Base-by-base conservation (phyloP, 1,140 invertebrate species). In the Wasmannia auropunctata region DNA sequence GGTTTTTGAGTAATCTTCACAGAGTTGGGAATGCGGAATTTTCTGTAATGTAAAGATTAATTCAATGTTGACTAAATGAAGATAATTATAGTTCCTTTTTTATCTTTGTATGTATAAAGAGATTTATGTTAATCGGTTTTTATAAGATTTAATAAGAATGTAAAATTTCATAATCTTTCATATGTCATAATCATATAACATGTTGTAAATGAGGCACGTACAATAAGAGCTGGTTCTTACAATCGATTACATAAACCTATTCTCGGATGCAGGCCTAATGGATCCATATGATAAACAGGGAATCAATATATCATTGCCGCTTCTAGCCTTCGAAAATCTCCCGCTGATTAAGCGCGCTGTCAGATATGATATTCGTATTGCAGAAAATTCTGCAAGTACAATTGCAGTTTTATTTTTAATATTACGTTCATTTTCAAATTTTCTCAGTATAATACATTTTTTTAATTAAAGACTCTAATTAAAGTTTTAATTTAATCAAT, bases 171-270 rank as follows among this genome's bases (percentile, higher is more conserved):
- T 58, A 34, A 51, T 51, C 4, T 54, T 54, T 43, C 19, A 11
- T 34, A 14, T n/a, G n/a, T 60, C 8, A 25, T 51, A 37, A 19
- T n/a, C 0, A 31, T 51, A 28, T 56, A 25, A 49, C 31, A 46
- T 46, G 5, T 16, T 11, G n/a, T 37, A 37, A 19, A 37, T 28
- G 37, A 54, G 19, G 25, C 10, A 19, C n/a, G n/a, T n/a, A n/a
- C 16, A 19, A 49, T 49, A 51, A 34, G 22, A 51, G n/a, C 34
- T 76, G 19, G 31, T 37, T 65, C 11, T 65, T 77, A 65, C 54
- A 49, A 54, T 69, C 25, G 62, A 69, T 80, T 69, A 80, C 31
- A 65, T 69, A 80, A 80, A 69, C 14, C n/a, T 51, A 67, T 16
- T 67, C 54, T 58, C 28, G n/a, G 60, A 65, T 22, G 34, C 40